phyloP scores from a whole-genome alignment of 2,113 vertebrate species.

The Ptyas mucosa region DNA sequence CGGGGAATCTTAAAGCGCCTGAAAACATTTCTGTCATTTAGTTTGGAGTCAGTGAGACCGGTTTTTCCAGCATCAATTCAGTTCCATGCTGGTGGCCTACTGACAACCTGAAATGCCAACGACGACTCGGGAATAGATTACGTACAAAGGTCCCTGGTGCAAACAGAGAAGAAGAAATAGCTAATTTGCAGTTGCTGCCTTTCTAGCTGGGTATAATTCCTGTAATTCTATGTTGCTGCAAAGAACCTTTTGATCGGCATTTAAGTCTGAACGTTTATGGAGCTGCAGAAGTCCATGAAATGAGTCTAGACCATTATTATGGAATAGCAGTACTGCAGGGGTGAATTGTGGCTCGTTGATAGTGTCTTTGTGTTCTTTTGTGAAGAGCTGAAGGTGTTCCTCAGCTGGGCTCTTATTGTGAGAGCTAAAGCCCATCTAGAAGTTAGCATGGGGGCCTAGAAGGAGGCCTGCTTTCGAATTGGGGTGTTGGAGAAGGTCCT shows the following conservation, averaged over 20 bases:
- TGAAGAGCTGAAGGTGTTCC: neutral
- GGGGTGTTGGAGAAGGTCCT: too few relatives aligned
- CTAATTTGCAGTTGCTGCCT: conserved; percentile 16
- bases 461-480: too few relatives aligned
- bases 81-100: conserved; percentile 16
- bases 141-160: neutral
- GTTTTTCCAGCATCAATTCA: conserved; percentile 15
- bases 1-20: neutral
- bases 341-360: neutral
- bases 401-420: neutral
- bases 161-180: conserved; percentile 5
- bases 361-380: neutral
- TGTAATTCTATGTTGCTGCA: neutral
- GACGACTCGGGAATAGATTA: neutral
- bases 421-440: neutral
- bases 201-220: neutral
- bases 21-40: neutral
- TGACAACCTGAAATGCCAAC: neutral
- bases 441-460: neutral
- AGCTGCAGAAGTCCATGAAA: neutral
- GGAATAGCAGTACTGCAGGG: neutral
- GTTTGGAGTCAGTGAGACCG: conserved; percentile 26
- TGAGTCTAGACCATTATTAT: neutral
- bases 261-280: neutral
- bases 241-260: neutral